phyloP scores from a whole-genome alignment of 2,888 invertebrate genomes.

The Polymixis flavicincta region DNA sequence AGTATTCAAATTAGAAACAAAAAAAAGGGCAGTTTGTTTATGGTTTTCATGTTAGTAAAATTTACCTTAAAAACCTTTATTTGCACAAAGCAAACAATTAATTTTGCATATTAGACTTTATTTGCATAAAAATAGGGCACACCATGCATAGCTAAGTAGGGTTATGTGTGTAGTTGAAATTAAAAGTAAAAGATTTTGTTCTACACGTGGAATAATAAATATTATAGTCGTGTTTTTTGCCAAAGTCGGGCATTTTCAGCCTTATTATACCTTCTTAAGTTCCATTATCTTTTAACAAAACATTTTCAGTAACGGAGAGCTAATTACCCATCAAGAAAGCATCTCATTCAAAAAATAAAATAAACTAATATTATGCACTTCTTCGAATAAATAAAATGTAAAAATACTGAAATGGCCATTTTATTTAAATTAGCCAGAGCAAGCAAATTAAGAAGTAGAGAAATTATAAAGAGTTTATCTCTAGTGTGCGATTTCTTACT shows the following conservation, averaged over 20 bases:
- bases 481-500: slow-evolving; percentile 73
- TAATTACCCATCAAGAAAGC: slow-evolving; percentile 23
- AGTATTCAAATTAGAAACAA: too few relatives aligned
- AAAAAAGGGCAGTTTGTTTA: background rate
- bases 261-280: too few relatives aligned
- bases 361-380: slow-evolving; percentile 10
- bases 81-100: slow-evolving; percentile 2
- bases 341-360: slow-evolving; percentile 40
- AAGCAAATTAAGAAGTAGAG: slow-evolving; percentile 75
- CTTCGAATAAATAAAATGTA: slow-evolving; percentile 34
- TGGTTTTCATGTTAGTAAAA: slow-evolving; percentile 5
- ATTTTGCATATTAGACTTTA: slow-evolving; percentile 13
- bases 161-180: background rate
- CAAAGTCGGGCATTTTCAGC: too few relatives aligned
- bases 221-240: too few relatives aligned
- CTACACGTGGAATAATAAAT: background rate
- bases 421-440: slow-evolving; percentile 74
- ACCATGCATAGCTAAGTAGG: slow-evolving; percentile 14
- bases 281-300: background rate
- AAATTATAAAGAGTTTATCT: slow-evolving; percentile 73
- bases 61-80: slow-evolving; percentile 17
- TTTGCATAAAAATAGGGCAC: slow-evolving; percentile 1
- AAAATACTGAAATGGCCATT: slow-evolving; percentile 65
- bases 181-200: background rate
- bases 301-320: too few relatives aligned